Evolutionary conservation across 2,888 invertebrate species (phyloP).

Genomic region (Loripinus fragilis): DNA sequence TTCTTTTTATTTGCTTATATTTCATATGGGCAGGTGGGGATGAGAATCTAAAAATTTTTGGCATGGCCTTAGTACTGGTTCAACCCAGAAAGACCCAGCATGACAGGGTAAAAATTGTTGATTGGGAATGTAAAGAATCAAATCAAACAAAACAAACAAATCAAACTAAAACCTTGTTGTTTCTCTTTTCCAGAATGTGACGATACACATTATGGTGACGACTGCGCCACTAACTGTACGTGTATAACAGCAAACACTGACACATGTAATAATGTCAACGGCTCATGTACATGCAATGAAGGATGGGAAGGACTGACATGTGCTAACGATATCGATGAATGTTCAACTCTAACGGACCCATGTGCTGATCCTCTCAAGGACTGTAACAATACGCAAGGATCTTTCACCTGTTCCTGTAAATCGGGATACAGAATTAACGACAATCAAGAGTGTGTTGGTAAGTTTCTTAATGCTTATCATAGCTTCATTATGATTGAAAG

Average conservation of each 20-base stretch:
- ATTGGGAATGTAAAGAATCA: too few species aligned
- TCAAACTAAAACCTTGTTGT: too few species aligned
- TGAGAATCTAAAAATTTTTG: too few species aligned
- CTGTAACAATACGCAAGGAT: constrained; percentile 49
- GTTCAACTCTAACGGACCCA: constrained; percentile 22
- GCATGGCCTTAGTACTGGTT: too few species aligned
- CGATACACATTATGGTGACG: constrained; percentile 32
- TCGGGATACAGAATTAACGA: constrained; percentile 46
- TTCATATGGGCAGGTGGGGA: too few species aligned
- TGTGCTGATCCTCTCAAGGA: constrained; percentile 41
- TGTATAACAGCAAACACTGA: constrained; percentile 44
- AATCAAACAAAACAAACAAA: too few species aligned
- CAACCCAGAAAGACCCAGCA: too few species aligned
- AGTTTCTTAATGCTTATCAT: too few species aligned
- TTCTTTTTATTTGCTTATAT: too few species aligned
- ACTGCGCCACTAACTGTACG: constrained; percentile 42
- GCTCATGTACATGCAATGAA: constrained; percentile 47
- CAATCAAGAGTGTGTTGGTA: constrained; percentile 40
- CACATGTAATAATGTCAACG: constrained; percentile 47
- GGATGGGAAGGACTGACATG: constrained; percentile 55
- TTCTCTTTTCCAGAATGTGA: constrained; percentile 34
- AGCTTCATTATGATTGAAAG: too few species aligned
- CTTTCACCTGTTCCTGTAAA: constrained; percentile 47
- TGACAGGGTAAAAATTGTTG: not conserved
- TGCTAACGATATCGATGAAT: constrained; percentile 51